Base-by-base conservation (phyloP, 37 sponge, comb jelly and placozoan species). In the Amphimedon queenslandica region DNA sequence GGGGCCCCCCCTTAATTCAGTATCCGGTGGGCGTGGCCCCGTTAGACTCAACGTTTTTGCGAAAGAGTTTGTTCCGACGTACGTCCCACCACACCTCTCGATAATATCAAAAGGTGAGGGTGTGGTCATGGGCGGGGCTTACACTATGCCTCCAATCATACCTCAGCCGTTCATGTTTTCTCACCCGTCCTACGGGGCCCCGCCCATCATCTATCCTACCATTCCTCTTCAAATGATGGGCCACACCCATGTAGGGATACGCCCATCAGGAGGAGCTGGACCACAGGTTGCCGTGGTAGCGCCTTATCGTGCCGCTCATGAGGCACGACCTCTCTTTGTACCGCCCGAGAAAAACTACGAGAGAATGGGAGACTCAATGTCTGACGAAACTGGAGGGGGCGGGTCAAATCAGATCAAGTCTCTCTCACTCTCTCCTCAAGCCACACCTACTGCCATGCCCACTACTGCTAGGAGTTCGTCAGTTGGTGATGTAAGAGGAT, bases 31-130 rank as follows among this genome's bases (percentile, higher is more conserved):
- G 16, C 32, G 33, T 8, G 16, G 64, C 16, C 33, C 64, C 33
- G 29, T 6, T 63, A 67, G 16, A 28, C n/a, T 67, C 18, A 67
- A 67, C 21, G 68, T 67, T 67, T 20, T 13, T 67, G 68, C 68
- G 4, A 35, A 8, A 5, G 68, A 67, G 39, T 67, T 67, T 67
- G 68, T 67, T 18, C 68, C 68, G 16, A 4, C 20, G 36, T 63
- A n/a, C n/a, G n/a, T n/a, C n/a, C n/a, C 64, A 18, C 51, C 8
- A 13, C 8, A 60, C 21, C 28, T 60, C 8, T 60, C 61, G 21
- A 60, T 60, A 60, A 60, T 60, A 13, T n/a, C 24, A 60, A 60
- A 60, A n/a, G 28, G 5, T 60, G 61, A 60, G 8, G 21, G 61
- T 5, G 27, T 6, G 27, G 5, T 25, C 8, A 6, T 25, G 5